Evolutionary conservation across 2,797 vertebrate genomes (phyloP).

Genomic region (Takifugu rubripes): DNA sequence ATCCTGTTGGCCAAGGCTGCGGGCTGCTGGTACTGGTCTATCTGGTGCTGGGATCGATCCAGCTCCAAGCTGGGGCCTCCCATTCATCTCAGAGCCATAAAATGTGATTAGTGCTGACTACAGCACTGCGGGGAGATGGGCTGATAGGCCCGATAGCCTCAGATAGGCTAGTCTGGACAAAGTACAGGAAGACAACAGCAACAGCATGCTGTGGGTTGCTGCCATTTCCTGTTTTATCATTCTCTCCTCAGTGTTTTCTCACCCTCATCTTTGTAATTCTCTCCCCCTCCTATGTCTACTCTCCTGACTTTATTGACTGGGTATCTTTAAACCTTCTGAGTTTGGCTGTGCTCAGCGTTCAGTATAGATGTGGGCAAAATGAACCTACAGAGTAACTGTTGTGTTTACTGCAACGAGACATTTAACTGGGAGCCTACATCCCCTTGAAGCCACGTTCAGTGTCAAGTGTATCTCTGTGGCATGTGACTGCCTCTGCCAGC

Average conservation of each 20-base stretch:
- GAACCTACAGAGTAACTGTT: constrained; percentile 17
- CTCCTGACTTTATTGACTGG: constrained; percentile 17
- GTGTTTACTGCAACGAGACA: constrained; percentile 40
- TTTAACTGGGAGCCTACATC: constrained; percentile 50
- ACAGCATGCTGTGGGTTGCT: constrained; percentile 67
- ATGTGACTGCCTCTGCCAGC: constrained; percentile 62
- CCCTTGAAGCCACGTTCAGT: constrained; percentile 35
- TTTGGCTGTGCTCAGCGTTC: too few species aligned
- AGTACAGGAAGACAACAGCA: constrained; percentile 77
- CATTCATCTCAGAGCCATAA: constrained; percentile 90
- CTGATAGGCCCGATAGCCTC: constrained; percentile 78
- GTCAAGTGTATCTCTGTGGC: constrained; percentile 67
- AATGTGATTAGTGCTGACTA: constrained; percentile 92
- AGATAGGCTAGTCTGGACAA: constrained; percentile 71
- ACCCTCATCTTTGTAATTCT: constrained; percentile 15
- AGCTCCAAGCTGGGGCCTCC: constrained; percentile 84
- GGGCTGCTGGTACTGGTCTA: constrained; percentile 72
- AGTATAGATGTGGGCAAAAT: too few species aligned
- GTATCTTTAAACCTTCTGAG: constrained; percentile 16
- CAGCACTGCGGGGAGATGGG: constrained; percentile 83
- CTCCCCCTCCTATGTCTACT: constrained; percentile 29
- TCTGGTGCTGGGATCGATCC: constrained; percentile 87
- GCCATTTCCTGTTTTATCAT: constrained; percentile 21
- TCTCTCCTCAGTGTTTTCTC: constrained; percentile 34
- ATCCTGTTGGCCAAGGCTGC: constrained; percentile 86